Conservation (phyloP, 2,113 vertebrate genomes). For the Hypocryptadius cinnamomeus region DNA sequence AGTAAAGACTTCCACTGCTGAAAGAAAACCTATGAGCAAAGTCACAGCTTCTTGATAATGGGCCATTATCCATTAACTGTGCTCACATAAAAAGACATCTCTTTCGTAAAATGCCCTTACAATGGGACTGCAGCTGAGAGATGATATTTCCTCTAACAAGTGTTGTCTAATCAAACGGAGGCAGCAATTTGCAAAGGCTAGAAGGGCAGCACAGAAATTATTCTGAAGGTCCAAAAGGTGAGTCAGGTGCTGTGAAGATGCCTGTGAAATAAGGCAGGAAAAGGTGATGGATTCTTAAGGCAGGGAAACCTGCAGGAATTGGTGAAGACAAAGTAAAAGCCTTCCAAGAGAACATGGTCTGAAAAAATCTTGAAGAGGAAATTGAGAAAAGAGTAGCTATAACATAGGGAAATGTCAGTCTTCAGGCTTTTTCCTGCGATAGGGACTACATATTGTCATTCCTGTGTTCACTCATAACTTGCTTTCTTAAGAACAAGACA, state of each 20-base stretch:
- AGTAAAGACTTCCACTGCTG: neutral
- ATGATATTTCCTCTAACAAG: neutral
- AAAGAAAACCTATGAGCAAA: conserved; percentile 27
- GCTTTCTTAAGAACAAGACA: neutral
- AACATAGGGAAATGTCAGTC: neutral
- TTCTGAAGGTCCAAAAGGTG: neutral
- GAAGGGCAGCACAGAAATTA: neutral
- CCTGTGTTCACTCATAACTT: neutral
- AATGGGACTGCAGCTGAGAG: neutral
- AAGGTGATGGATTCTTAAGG: neutral
- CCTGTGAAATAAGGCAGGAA: neutral
- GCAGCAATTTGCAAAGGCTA: neutral
- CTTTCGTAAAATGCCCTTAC: neutral
- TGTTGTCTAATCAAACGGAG: neutral
- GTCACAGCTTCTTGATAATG: conserved; percentile 43
- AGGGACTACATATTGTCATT: neutral
- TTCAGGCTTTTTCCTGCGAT: neutral
- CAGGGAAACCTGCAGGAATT: neutral
- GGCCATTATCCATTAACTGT: conserved; percentile 35
- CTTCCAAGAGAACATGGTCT: neutral
- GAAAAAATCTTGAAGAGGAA: neutral
- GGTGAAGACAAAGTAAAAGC: neutral
- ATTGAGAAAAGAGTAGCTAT: neutral
- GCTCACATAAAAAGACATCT: neutral
- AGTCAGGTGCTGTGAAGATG: fast-evolving